Percentiles rank a stretch among this genome's conserved stretches.
These are phyloP conservation scores for Teleopsis dalmanni DNA, from an alignment of 1,140 invertebrate species.

Conservation along the genomic window DNA sequence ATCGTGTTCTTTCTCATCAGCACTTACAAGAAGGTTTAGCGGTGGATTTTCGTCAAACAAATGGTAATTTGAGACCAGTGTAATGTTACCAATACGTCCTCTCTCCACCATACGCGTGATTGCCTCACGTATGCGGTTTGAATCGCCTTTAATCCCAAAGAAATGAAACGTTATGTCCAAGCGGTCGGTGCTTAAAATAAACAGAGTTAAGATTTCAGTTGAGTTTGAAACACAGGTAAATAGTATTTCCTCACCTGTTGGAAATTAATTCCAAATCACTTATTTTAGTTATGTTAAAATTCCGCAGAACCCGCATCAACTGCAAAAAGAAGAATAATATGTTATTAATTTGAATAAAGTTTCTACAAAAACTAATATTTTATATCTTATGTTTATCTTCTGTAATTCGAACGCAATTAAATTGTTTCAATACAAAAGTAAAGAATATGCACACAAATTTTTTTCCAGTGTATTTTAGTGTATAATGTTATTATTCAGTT, in stretches of 20 bases:
- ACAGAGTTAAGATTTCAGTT: conserved; percentile 18
- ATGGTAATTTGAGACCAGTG: conserved; percentile 53
- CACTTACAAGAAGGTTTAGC: conserved; percentile 49
- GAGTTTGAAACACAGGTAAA: background rate
- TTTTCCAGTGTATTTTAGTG: too few relatives aligned
- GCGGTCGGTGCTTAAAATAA: conserved; percentile 50
- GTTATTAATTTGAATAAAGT: background rate
- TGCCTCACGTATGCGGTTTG: conserved; percentile 53
- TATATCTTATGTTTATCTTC: background rate
- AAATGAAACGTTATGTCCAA: conserved; percentile 58
- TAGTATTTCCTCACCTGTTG: conserved; percentile 42
- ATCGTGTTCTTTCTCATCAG: too few relatives aligned
- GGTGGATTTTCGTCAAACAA: conserved; percentile 54
- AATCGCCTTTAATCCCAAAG: conserved; percentile 53
- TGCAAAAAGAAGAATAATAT: conserved; percentile 43
- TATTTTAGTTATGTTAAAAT: conserved; percentile 58
- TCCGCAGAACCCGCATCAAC: conserved; percentile 56
- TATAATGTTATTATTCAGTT: too few relatives aligned
- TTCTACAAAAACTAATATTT: background rate
- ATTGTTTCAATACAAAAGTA: too few relatives aligned
- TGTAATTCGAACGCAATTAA: background rate
- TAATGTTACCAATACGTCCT: conserved; percentile 55
- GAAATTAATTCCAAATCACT: conserved; percentile 61
- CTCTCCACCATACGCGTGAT: conserved; percentile 55
- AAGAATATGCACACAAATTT: too few relatives aligned